Evolutionary conservation across 2,888 invertebrate species (phyloP), one percentile per base, ranked within the genome.

Genomic region (Linnaemya tessellans): DNA sequence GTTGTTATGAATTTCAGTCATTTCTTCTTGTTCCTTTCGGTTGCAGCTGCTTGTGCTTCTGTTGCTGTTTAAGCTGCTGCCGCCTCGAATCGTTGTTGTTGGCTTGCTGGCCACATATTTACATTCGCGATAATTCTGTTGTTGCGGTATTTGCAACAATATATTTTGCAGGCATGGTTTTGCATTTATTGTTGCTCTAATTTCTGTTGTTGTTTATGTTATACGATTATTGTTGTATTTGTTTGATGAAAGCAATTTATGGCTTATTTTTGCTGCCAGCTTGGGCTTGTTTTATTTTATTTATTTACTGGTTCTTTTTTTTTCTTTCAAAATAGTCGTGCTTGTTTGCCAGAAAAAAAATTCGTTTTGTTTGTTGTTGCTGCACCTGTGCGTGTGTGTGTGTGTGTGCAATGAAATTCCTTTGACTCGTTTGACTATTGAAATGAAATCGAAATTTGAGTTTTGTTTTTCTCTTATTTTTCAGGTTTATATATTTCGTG

Each of bases 381-480:
- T 25, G 41, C 64, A 56, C 58, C 80, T 67, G 65, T 41, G 38
- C 2, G 30, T 5, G 5, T 2, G 30, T 67, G 65, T 41, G 38
- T 3, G 30, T 5, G 5, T 2, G 30, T 67, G 51, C 51, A 62
- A 62, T 20, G n/a, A 49, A 51, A 70, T 75, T 77, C 70, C 49
- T 20, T 18, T 30, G 35, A 62, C 54, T 73, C 54, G 71, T 73
- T 73, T 11, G n/a, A 81, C 77, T 80, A 84, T 67, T 67, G 68
- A 78, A 84, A 73, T 77, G 30, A 81, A 84, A 84, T 62, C 67
- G 46, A 68, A 78, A 84, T 80, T 78, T 46, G 62, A 8, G 67
- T 81, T 54, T 71, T 43, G 58, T 58, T 43, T n/a, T n/a, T n/a
- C n/a, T n/a, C n/a, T n/a, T n/a, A n/a, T n/a, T n/a, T n/a, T n/a